A percentile compares a stretch with the other conserved stretches of the same genome.
These are phyloP conservation scores for Calliopsis andreniformis DNA, from an alignment of 1,140 invertebrate genomes.

Conservation along the genomic window DNA sequence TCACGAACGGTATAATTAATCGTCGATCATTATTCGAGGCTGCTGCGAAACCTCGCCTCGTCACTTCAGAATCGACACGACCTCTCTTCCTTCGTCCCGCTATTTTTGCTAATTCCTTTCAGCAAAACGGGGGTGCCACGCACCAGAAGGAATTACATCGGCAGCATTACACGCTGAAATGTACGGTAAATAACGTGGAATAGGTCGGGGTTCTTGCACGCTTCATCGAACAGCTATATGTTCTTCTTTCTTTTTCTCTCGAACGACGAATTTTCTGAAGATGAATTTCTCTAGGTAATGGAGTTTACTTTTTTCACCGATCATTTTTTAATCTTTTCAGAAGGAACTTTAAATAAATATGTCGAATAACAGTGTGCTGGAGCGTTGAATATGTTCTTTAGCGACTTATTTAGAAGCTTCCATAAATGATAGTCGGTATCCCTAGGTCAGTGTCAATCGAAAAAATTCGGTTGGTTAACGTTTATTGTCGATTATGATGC, in stretches of 20 bases:
- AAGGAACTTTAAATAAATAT: no score
- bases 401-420: no score
- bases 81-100: not conserved
- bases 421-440: no score
- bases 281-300: no score
- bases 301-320: no score
- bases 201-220: slow-evolving; percentile 21
- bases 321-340: no score
- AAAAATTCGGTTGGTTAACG: no score
- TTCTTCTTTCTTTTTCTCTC: not conserved
- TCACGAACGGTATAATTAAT: slow-evolving; percentile 61
- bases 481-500: no score
- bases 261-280: no score
- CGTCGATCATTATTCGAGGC: slow-evolving; percentile 55
- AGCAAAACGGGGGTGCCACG: not conserved
- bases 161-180: slow-evolving; percentile 5
- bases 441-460: no score
- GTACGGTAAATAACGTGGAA: not conserved
- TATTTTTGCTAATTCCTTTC: slow-evolving; percentile 15
- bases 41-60: slow-evolving; percentile 9
- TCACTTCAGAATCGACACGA: slow-evolving; percentile 38
- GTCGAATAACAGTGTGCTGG: no score
- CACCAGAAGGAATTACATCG: slow-evolving; percentile 38
- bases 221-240: not conserved
- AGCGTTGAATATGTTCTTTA: no score